phyloP scores from a whole-genome alignment of 2,888 invertebrate genomes.

The Nomada fabriciana region DNA sequence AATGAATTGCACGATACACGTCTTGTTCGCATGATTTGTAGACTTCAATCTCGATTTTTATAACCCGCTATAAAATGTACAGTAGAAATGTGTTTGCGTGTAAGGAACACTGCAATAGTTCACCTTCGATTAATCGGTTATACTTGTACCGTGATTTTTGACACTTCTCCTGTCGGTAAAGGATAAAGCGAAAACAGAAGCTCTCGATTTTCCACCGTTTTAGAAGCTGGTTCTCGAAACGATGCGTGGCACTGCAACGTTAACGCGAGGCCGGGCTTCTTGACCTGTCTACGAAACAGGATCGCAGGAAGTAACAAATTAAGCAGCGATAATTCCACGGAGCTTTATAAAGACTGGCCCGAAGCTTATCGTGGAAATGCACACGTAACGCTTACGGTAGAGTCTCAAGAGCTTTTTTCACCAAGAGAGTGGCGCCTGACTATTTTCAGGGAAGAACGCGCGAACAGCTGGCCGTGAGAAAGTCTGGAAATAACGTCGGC shows the following conservation, averaged over 20 bases:
- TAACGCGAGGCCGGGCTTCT: no score
- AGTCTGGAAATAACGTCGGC: conserved; percentile 47
- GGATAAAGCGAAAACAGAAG: not conserved
- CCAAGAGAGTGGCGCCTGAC: conserved; percentile 23
- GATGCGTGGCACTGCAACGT: not conserved
- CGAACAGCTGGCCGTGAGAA: conserved; percentile 63
- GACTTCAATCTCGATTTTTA: not conserved
- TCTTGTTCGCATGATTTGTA: not conserved
- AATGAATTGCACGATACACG: not conserved
- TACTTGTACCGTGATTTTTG: not conserved
- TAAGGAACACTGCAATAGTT: not conserved
- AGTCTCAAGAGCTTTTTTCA: conserved; percentile 45
- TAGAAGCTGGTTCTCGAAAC: not conserved
- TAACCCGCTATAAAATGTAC: no score
- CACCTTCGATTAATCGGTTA: not conserved
- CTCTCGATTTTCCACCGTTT: not conserved
- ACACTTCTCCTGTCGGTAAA: no score
- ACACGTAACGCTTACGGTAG: conserved; percentile 31
- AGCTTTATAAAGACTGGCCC: conserved; percentile 11
- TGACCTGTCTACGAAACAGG: no score
- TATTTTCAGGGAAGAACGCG: conserved; percentile 33
- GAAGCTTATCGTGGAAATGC: conserved; percentile 45
- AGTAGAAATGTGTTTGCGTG: no score
- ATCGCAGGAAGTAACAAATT: conserved; percentile 28
- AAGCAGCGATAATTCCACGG: conserved; percentile 42